Conservation (phyloP, 2,888 invertebrate genomes). For the Stratiomys singularior region DNA sequence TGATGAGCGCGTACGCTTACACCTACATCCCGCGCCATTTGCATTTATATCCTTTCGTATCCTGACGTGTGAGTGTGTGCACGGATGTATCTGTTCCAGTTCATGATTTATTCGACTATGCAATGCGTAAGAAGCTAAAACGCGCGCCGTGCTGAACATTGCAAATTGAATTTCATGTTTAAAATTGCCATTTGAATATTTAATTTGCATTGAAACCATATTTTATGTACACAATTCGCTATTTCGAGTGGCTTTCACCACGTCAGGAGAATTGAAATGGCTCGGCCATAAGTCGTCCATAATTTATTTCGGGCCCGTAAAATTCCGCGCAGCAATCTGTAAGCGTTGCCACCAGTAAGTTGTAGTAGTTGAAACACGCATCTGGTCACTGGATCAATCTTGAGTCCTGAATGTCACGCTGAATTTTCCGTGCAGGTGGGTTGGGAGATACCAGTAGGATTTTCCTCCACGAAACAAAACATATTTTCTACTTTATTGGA, state of each 20-base stretch:
- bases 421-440: not conserved
- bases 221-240: slow-evolving; percentile 16
- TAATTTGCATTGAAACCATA: slow-evolving; percentile 42
- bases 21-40: not conserved
- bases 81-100: too few relatives aligned
- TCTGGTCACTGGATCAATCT: slow-evolving; percentile 24
- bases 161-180: slow-evolving; percentile 44
- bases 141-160: not conserved
- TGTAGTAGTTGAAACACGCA: not conserved
- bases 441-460: not conserved
- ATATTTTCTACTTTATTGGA: not conserved
- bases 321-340: slow-evolving; percentile 30
- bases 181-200: slow-evolving; percentile 45
- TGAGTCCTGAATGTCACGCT: not conserved
- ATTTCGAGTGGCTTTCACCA: not conserved
- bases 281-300: slow-evolving; percentile 31
- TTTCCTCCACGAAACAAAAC: not conserved
- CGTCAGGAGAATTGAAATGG: not conserved
- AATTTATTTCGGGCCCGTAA: slow-evolving; percentile 37
- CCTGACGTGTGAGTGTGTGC: too few relatives aligned
- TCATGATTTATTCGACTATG: not conserved
- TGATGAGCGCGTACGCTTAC: not conserved
- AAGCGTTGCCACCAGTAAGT: slow-evolving; percentile 5
- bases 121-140: not conserved
- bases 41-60: not conserved